Evolutionary conservation across 2,113 vertebrate species (phyloP).

Genomic region (Cyanistes caeruleus): DNA sequence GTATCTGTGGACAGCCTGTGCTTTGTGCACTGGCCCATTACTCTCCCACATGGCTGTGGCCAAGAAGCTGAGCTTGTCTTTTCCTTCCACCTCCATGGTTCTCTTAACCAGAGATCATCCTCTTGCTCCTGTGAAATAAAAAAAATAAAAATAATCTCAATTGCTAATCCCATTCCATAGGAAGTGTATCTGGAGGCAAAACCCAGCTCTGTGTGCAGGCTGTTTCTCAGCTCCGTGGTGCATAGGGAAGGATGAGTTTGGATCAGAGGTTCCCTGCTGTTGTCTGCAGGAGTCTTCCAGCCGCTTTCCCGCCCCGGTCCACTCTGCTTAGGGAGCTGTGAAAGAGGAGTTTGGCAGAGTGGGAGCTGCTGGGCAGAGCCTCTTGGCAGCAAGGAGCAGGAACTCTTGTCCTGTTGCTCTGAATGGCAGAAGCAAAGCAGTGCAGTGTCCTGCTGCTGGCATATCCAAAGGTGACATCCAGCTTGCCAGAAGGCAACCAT

Average conservation of each 20-base stretch:
- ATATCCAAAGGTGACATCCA: neutral
- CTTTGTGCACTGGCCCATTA: neutral
- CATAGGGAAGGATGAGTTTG: neutral
- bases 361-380: neutral
- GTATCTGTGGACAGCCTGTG: neutral
- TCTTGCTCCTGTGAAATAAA: neutral
- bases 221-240: neutral
- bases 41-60: neutral
- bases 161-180: neutral
- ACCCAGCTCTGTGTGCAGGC: accelerated
- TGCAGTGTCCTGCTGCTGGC: accelerated
- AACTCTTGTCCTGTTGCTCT: neutral
- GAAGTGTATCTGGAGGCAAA: neutral
- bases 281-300: neutral
- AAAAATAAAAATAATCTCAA: neutral
- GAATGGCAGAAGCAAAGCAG: neutral
- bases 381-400: neutral
- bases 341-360: neutral
- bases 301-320: accelerated
- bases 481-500: neutral
- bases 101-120: neutral
- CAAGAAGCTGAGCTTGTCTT: neutral
- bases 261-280: neutral
- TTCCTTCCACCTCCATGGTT: neutral
- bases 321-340: neutral